Percentiles rank a stretch among this genome's conserved stretches.
Evolutionary conservation across 2,113 vertebrate genomes (phyloP).

Genomic region (Anhinga rufa): DNA sequence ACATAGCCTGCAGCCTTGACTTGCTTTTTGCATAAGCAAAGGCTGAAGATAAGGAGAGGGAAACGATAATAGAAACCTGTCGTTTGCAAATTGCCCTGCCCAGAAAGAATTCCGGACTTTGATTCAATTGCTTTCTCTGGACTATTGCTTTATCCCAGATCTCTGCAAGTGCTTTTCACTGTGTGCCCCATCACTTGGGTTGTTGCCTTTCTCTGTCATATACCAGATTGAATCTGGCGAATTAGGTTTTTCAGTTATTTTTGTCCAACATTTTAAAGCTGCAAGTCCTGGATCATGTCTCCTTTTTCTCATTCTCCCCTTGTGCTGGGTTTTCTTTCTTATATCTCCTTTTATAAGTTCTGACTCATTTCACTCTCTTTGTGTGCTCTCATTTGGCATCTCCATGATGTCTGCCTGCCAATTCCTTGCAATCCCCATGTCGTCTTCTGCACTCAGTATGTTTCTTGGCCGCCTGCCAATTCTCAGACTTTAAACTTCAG

Average conservation of each 20-base stretch:
- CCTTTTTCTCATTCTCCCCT: neutral
- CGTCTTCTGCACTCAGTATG: neutral
- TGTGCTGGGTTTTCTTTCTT: constrained; percentile 20
- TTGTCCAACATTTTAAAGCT: neutral
- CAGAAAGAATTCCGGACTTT: neutral
- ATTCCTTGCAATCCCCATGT: constrained; percentile 4
- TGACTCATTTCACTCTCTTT: constrained; percentile 32
- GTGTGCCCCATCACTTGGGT: neutral
- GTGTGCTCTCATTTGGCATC: constrained; percentile 48
- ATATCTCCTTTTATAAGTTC: neutral
- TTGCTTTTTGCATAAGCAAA: neutral
- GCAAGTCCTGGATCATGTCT: neutral
- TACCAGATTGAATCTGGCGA: neutral
- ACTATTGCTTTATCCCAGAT: neutral
- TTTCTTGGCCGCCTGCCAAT: neutral
- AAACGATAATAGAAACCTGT: neutral
- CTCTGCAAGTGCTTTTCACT: neutral
- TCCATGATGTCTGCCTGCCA: constrained; percentile 39
- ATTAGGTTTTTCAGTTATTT: neutral
- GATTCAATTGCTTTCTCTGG: neutral
- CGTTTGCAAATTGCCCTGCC: neutral
- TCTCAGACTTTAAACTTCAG: constrained; percentile 32
- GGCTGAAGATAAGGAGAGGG: neutral
- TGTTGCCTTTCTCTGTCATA: neutral
- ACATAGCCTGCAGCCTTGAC: neutral